phyloP scores from a whole-genome alignment of 1,140 invertebrate species.

The Arctopsyche grandis region DNA sequence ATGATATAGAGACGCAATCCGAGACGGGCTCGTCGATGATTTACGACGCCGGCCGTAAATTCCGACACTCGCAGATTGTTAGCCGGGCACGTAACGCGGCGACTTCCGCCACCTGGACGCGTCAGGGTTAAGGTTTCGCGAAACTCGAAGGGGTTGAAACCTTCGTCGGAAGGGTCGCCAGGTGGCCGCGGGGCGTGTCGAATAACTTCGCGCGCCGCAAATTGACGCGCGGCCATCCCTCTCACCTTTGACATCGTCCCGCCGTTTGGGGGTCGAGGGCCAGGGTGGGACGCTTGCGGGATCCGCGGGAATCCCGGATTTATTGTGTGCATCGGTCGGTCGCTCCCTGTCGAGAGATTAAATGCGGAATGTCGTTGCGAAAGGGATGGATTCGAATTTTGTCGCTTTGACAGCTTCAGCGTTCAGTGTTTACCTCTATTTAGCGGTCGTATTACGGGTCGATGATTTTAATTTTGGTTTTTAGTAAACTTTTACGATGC shows the following conservation, averaged over 20 bases:
- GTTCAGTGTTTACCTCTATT: too few relatives aligned
- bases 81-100: background rate
- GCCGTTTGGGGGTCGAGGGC: background rate
- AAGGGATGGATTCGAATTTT: too few relatives aligned
- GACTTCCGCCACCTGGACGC: background rate
- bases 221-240: slow-evolving; percentile 30
- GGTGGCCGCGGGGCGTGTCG: background rate
- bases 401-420: too few relatives aligned
- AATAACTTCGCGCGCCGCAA: slow-evolving; percentile 34
- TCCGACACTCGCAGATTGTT: too few relatives aligned
- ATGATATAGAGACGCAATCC: too few relatives aligned
- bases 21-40: too few relatives aligned
- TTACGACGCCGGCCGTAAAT: too few relatives aligned
- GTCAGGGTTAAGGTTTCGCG: too few relatives aligned
- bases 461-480: too few relatives aligned
- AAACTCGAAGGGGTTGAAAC: too few relatives aligned
- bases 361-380: background rate
- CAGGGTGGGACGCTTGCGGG: background rate
- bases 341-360: background rate
- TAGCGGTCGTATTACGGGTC: too few relatives aligned
- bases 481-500: too few relatives aligned
- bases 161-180: background rate
- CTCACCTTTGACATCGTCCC: slow-evolving; percentile 28
- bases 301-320: slow-evolving; percentile 16
- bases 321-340: background rate